phyloP scores from a whole-genome alignment of 2,888 invertebrate genomes.

The Hyalella azteca region DNA sequence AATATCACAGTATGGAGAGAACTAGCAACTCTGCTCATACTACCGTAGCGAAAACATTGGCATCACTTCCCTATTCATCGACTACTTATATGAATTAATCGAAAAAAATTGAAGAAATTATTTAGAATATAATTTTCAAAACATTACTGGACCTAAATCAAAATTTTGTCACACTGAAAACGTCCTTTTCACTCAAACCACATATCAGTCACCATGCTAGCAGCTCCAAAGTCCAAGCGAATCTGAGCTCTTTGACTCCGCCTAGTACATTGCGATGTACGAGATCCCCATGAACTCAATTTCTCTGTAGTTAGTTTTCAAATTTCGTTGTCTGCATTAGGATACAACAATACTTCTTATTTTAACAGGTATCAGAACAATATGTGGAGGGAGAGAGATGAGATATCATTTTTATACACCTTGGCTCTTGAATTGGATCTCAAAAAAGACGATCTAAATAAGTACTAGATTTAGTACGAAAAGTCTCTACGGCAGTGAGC shows the following conservation, averaged over 20 bases:
- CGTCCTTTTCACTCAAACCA: neutral
- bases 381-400: no score
- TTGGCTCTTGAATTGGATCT: no score
- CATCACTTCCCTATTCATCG: no score
- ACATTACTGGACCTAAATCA: no score
- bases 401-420: no score
- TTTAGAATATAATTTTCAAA: no score
- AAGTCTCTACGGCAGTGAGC: neutral
- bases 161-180: no score
- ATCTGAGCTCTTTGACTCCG: slow-evolving; percentile 1
- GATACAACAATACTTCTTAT: no score
- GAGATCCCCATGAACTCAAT: neutral
- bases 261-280: neutral
- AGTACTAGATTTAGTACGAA: neutral
- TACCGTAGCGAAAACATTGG: neutral
- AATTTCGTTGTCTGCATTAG: no score
- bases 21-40: neutral
- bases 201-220: neutral
- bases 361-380: no score
- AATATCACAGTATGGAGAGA: neutral
- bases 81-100: no score
- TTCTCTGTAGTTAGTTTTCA: neutral
- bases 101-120: no score
- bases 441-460: neutral
- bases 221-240: slow-evolving; percentile 35